These are phyloP conservation scores for Trachymyrmex septentrionalis DNA, from an alignment of 1,140 invertebrate species.

Conservation along the genomic window DNA sequence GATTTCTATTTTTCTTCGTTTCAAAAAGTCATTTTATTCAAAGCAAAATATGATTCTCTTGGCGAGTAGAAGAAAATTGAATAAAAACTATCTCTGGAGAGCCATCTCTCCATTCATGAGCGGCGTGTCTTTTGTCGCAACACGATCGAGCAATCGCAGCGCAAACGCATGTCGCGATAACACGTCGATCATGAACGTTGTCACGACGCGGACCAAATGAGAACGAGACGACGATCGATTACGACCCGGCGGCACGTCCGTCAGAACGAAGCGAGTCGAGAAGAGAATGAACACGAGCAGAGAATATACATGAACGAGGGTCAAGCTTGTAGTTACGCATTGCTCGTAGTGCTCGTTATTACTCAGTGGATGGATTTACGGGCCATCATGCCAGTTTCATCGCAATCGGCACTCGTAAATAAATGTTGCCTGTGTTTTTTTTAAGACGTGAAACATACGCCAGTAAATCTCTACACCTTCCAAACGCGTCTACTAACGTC, in stretches of 20 bases:
- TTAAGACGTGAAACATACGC: constrained; percentile 4
- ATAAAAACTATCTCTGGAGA: constrained; percentile 14
- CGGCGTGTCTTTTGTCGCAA: background rate
- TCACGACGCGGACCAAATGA: constrained; percentile 37
- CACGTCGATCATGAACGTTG: constrained; percentile 35
- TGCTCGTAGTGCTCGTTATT: constrained; percentile 58
- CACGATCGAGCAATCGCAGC: background rate
- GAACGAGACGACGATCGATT: constrained; percentile 56
- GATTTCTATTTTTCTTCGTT: background rate
- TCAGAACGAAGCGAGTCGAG: constrained; percentile 36
- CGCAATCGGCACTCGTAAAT: constrained; percentile 69
- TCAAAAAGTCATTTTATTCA: background rate
- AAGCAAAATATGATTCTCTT: background rate
- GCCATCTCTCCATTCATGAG: background rate
- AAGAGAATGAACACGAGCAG: constrained; percentile 13
- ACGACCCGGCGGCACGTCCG: constrained; percentile 35
- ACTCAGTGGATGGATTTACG: constrained; percentile 71
- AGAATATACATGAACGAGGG: constrained; percentile 41
- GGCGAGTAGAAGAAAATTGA: background rate
- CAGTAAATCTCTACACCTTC: constrained; percentile 7
- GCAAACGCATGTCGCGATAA: constrained; percentile 13
- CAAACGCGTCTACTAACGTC: background rate
- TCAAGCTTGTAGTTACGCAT: background rate
- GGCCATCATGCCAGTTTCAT: constrained; percentile 62
- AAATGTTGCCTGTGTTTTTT: constrained; percentile 5